Evolutionary conservation across 2,113 vertebrate species (phyloP), one percentile per base, ranked within the genome.

Genomic region (Centropristis striata): DNA sequence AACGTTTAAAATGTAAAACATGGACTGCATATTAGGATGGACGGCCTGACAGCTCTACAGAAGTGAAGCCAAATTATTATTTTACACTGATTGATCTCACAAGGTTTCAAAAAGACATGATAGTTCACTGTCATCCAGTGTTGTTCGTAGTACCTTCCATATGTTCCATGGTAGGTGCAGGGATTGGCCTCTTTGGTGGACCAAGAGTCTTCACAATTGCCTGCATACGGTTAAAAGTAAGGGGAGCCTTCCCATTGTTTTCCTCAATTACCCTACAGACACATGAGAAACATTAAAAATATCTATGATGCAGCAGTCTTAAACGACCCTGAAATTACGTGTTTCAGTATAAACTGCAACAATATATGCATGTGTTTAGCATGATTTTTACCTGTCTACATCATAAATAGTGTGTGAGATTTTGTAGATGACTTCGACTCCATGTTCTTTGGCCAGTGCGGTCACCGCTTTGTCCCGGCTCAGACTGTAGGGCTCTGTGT

Each of bases 401-500:
- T 95, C 68, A 50, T 94, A 93, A 4, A 92, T 84, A 2, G 92
- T 96, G 83, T 96, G 93, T 39, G 93, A 95, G 46, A 94, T 85
- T 78, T 91, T 93, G 75, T 84, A 91, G 27, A 92, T 55, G 73
- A 95, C 92, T 68, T 95, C 74, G 1, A 95, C 86, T 0, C 78
- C 39, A 0, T 80, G 81, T 41, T 82, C 84, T 55, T 90, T 54
- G 2, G 93, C 93, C 59, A 96, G 44, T 2, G 59, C 3, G 0
- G 78, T 84, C 57, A 95, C 75, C 0, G 71, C 66, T 0, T 86
- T 39, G 53, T 96, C 95, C 0, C 91, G 78, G 39, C 11, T 80
- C 73, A 64, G 73, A 37, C 92, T 84, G 39, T 90, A 89, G 2
- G 94, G 94, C 81, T 96, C 93, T 0, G 94, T 94, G 91, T 94